phyloP scores from a whole-genome alignment of 2,888 invertebrate species.

The Onthophagus sagittarius region DNA sequence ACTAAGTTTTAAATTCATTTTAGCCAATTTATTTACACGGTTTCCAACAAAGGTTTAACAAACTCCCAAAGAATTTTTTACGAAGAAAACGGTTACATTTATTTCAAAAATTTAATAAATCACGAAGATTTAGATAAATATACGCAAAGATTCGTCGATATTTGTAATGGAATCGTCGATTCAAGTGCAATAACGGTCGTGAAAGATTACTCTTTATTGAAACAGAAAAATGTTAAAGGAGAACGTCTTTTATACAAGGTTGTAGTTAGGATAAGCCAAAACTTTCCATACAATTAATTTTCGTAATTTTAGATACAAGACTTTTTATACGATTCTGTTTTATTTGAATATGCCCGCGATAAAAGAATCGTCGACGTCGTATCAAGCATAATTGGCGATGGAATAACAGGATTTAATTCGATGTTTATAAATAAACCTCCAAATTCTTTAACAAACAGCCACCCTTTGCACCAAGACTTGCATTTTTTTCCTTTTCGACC shows the following conservation, averaged over 20 bases:
- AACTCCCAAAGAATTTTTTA: constrained; percentile 66
- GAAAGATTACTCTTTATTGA: constrained; percentile 59
- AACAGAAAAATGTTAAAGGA: constrained; percentile 56
- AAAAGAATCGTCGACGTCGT: constrained; percentile 64
- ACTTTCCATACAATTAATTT: neutral
- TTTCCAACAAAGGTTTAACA: constrained; percentile 49
- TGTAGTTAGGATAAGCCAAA: neutral
- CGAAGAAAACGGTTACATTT: constrained; percentile 76
- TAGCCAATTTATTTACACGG: constrained; percentile 36
- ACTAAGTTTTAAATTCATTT: neutral
- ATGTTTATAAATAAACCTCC: constrained; percentile 90
- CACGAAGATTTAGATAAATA: constrained; percentile 58
- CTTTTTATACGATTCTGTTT: constrained; percentile 56
- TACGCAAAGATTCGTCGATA: constrained; percentile 66
- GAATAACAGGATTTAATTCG: constrained; percentile 72
- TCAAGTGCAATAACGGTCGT: constrained; percentile 59
- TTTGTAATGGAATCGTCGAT: constrained; percentile 60
- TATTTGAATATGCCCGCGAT: constrained; percentile 63
- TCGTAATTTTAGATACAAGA: constrained; percentile 20
- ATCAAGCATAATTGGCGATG: constrained; percentile 67
- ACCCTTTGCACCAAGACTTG: constrained; percentile 58
- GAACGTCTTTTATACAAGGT: constrained; percentile 69
- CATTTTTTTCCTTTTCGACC: constrained; percentile 85
- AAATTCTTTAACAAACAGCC: constrained; percentile 49
- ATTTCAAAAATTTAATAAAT: constrained; percentile 67